phyloP scores from a whole-genome alignment of 2,797 vertebrate species.

The Lophura swinhoii region DNA sequence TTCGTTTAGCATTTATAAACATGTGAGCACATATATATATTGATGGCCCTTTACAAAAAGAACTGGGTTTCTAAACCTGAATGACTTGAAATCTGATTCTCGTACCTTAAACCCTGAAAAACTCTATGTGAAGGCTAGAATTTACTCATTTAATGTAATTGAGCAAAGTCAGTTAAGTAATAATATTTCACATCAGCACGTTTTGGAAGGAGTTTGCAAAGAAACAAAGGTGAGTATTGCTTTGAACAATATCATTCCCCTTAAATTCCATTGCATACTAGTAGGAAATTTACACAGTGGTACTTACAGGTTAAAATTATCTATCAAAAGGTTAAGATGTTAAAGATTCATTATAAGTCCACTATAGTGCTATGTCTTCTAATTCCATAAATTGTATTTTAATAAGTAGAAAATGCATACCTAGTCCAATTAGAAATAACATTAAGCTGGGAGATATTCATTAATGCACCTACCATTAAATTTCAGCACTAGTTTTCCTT shows the following conservation, averaged over 20 bases:
- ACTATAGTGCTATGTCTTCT: neutral
- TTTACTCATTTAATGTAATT: neutral
- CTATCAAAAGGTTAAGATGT: neutral
- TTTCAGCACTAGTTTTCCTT: neutral
- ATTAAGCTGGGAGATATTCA: neutral
- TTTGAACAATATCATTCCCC: rapidly evolving
- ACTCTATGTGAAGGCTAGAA: neutral
- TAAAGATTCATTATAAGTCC: neutral
- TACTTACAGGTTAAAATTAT: neutral
- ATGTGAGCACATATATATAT: neutral
- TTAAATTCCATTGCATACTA: neutral
- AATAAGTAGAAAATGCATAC: neutral
- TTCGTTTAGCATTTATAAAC: neutral
- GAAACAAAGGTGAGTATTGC: neutral
- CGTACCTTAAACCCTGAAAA: neutral
- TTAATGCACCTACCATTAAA: neutral
- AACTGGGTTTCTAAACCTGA: neutral
- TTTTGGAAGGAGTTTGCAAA: neutral
- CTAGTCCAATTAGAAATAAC: neutral
- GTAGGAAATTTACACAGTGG: neutral
- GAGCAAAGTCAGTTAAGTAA: neutral
- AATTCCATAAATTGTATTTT: rapidly evolving
- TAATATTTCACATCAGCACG: neutral
- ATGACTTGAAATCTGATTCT: neutral
- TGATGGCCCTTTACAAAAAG: neutral